Percentiles rank a stretch among this genome's conserved stretches.
Evolutionary conservation across 2,113 vertebrate species (phyloP).

Genomic region (Isurus oxyrinchus): DNA sequence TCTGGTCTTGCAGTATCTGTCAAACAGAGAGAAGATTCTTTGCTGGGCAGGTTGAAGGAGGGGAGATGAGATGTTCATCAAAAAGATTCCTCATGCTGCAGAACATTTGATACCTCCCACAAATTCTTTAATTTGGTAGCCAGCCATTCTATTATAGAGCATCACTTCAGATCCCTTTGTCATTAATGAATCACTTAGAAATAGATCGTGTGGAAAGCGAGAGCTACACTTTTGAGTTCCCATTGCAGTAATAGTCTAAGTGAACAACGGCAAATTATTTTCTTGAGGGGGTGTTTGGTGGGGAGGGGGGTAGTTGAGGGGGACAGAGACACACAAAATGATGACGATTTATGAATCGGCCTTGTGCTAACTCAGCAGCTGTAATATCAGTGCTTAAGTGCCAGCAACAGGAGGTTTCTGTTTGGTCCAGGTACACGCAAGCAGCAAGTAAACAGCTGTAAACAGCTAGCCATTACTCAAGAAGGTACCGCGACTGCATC

Average conservation of each 20-base stretch:
- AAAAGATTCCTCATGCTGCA: constrained; percentile 36
- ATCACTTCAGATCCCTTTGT: constrained; percentile 47
- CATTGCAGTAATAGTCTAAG: neutral
- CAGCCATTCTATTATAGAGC: constrained; percentile 44
- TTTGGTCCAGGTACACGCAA: neutral
- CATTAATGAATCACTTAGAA: constrained; percentile 26
- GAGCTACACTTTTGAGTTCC: neutral
- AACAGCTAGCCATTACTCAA: neutral
- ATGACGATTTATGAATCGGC: neutral
- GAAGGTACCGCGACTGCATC: neutral
- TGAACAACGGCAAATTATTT: neutral
- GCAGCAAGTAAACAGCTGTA: too few relatives aligned
- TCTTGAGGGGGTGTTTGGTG: neutral
- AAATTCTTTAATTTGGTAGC: constrained; percentile 54
- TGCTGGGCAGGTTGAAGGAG: constrained; percentile 68
- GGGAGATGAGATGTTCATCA: constrained; percentile 55
- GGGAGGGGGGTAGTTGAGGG: neutral
- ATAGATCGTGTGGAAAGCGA: neutral
- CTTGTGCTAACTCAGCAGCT: neutral
- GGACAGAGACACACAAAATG: neutral
- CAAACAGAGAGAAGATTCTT: constrained; percentile 58
- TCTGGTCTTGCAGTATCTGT: constrained; percentile 80
- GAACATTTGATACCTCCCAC: constrained; percentile 39
- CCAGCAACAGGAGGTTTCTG: constrained; percentile 2
- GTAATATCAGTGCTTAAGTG: too few relatives aligned